phyloP scores from a whole-genome alignment of 1,140 invertebrate species.

The Eurosta solidaginis region DNA sequence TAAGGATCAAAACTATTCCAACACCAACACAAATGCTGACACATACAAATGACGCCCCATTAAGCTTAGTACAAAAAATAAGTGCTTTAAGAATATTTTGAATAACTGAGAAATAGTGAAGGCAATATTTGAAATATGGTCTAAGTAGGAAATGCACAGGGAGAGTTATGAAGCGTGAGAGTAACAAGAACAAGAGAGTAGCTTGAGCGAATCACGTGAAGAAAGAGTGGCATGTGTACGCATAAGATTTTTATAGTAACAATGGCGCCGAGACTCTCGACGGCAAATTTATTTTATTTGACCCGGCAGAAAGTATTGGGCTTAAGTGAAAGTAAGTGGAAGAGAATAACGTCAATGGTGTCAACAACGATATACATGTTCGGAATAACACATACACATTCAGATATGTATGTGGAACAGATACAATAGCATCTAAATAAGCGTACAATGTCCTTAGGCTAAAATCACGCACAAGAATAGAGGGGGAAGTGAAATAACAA shows the following conservation, averaged over 20 bases:
- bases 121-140: background rate
- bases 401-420: background rate
- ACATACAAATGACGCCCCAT: background rate
- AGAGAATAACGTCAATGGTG: too few relatives aligned
- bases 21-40: background rate
- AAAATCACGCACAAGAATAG: too few relatives aligned
- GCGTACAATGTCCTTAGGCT: too few relatives aligned
- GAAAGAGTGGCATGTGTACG: background rate
- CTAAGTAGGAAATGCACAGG: background rate
- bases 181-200: too few relatives aligned
- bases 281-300: background rate
- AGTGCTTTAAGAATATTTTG: background rate
- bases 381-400: background rate
- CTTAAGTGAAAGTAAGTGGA: background rate
- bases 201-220: background rate
- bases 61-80: too few relatives aligned
- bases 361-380: too few relatives aligned
- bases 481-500: too few relatives aligned
- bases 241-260: constrained; percentile 7
- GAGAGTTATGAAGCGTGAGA: background rate
- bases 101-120: background rate
- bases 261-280: constrained; percentile 5
- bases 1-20: background rate
- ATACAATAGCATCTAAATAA: too few relatives aligned
- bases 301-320: background rate